Percentiles rank a stretch among this genome's conserved stretches.
phyloP scores from a whole-genome alignment of 2,113 vertebrate genomes.

The Coregonus clupeaformis region DNA sequence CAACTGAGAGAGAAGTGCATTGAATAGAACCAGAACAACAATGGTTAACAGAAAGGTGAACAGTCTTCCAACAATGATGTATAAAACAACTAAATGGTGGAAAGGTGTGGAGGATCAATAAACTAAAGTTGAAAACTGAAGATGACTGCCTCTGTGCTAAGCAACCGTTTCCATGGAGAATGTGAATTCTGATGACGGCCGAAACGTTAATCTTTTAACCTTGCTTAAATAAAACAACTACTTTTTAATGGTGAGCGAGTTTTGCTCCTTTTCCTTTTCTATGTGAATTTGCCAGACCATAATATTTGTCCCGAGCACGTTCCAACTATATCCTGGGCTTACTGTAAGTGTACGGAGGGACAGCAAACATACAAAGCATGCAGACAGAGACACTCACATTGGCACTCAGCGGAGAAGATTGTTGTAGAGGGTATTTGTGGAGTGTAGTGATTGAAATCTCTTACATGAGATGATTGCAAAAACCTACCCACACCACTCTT shows the following conservation, averaged over 20 bases:
- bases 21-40: conserved; percentile 39
- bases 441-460: conserved; percentile 15
- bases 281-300: conserved; percentile 47
- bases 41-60: conserved; percentile 38
- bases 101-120: conserved; percentile 53
- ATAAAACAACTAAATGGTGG: conserved; percentile 1
- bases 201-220: too few species aligned
- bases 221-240: too few species aligned
- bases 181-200: not conserved
- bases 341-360: conserved; percentile 34
- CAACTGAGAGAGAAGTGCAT: conserved; percentile 28
- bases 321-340: conserved; percentile 28
- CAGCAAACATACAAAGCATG: conserved; percentile 26
- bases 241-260: too few species aligned
- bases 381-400: conserved; percentile 12
- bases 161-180: conserved; percentile 46
- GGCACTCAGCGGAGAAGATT: conserved; percentile 37
- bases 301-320: conserved; percentile 29
- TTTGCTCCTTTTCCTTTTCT: too few species aligned
- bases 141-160: conserved; percentile 36
- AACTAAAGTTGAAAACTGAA: conserved; percentile 51
- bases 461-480: conserved; percentile 10
- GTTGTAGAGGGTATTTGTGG: conserved; percentile 31
- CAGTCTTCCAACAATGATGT: conserved; percentile 26
- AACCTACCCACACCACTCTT: not conserved